Base-by-base conservation (phyloP, 2,888 invertebrate genomes). In the Agonopterix subpropinquella region DNA sequence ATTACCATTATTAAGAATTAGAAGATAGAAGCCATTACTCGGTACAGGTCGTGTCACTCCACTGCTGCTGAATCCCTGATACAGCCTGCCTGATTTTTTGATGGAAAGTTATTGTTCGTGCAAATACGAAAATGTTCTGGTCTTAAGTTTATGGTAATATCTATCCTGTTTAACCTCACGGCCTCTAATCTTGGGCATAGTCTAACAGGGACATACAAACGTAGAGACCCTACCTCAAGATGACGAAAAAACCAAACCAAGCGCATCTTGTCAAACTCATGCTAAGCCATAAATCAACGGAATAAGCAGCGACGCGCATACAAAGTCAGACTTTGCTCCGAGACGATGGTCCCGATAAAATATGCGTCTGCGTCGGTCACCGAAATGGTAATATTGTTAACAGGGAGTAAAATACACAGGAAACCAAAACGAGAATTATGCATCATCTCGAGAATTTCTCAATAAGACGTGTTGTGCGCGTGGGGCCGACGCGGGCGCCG, bases 301-400 rank as follows among this genome's bases (percentile, higher is more conserved):
- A 57, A 65, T 58, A 62, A 61, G 63, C 64, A 61, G 64, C 64
- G 62, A 66, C 63, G 59, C 62, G 57, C 60, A 60, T 52, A 65
- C 66, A 64, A 67, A 67, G 62, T 61, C 60, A 28, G 28, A 7
- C 28, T 28, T 7, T 28, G 28, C 28, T 59, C 64, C 57, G 60
- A 64, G 64, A 67, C 61, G 49, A 64, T 59, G 62, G 59, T 58
- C 55, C 63, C 62, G 71, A 78, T 84, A 81, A 84, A 73, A 79
- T 82, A 85, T 79, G 80, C 78, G 83, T 81, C 82, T 77, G 77
- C 67, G 68, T 9, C 71, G 73, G 79, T 78, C 79, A 79, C 82
- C 77, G 76, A 80, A 85, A 85, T 79, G 75, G 81, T 85, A 85
- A 86, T 87, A 80, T 80, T 80, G 85, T 87, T 87, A 87, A 87